These are phyloP conservation scores for Percopsis transmontana DNA, from an alignment of 2,113 vertebrate genomes.

Conservation along the genomic window DNA sequence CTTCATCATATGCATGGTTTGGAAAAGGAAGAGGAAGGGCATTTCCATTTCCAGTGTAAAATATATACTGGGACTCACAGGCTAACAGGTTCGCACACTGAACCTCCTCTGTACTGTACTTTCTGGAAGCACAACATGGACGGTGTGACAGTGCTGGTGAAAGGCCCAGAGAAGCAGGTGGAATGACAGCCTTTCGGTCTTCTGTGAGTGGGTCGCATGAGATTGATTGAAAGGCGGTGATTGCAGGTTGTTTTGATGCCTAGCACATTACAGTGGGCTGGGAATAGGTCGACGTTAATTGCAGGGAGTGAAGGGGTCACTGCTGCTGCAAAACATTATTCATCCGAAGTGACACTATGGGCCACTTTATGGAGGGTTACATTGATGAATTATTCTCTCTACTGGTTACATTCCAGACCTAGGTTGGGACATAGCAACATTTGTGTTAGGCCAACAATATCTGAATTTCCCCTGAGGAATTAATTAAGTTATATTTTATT, in stretches of 20 bases:
- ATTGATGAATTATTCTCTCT: slow-evolving; percentile 33
- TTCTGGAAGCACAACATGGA: background rate
- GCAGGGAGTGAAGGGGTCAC: slow-evolving; percentile 25
- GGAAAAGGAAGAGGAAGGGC: no score
- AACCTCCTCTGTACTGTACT: background rate
- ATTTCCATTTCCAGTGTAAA: background rate
- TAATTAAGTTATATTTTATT: no score
- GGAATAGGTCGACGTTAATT: slow-evolving; percentile 42
- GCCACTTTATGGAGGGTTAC: slow-evolving; percentile 24
- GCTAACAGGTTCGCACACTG: background rate
- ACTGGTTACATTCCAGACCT: slow-evolving; percentile 11
- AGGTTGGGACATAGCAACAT: background rate
- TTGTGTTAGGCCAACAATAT: background rate
- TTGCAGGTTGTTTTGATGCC: slow-evolving; percentile 56
- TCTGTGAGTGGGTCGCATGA: background rate
- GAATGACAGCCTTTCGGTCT: slow-evolving; percentile 38
- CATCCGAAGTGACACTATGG: slow-evolving; percentile 47
- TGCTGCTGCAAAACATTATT: slow-evolving; percentile 43
- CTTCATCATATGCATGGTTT: no score
- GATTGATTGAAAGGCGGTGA: slow-evolving; percentile 42
- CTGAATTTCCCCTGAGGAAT: no score
- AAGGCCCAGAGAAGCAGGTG: slow-evolving; percentile 55
- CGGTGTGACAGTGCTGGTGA: slow-evolving; percentile 10
- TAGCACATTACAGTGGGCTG: slow-evolving; percentile 19
- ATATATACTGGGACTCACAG: background rate